phyloP scores from a whole-genome alignment of 2,113 vertebrate species.

The Alosa alosa region DNA sequence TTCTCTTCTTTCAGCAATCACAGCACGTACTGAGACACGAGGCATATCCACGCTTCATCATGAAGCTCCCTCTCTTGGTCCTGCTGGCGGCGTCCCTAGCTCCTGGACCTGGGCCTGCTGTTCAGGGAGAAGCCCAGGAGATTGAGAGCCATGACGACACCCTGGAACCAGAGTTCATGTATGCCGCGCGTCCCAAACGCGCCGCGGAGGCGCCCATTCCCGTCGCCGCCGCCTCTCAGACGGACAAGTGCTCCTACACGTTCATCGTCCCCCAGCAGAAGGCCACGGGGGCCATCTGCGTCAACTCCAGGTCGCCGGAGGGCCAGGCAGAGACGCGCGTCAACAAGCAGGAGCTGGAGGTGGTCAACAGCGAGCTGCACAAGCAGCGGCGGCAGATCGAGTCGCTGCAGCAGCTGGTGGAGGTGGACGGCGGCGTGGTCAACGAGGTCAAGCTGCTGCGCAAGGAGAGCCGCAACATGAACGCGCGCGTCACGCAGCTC shows the following conservation, averaged over 20 bases:
- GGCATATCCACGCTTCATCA: conserved; percentile 6
- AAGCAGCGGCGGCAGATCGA: conserved; percentile 87
- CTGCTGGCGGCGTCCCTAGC: conserved; percentile 62
- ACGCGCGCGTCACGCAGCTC: conserved; percentile 83
- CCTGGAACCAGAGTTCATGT: conserved; percentile 73
- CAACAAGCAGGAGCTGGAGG: conserved; percentile 82
- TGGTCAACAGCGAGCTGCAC: conserved; percentile 80
- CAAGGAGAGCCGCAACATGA: conserved; percentile 89
- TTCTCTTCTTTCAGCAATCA: conserved; percentile 10
- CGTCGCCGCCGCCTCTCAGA: conserved; percentile 52
- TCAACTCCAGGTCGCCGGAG: conserved; percentile 82
- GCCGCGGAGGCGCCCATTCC: conserved; percentile 41
- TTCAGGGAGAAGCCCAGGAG: conserved; percentile 59
- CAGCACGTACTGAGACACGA: neutral
- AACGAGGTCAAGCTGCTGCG: conserved; percentile 84
- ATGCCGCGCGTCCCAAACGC: conserved; percentile 74
- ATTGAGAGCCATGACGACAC: conserved; percentile 63
- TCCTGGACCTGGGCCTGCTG: conserved; percentile 31
- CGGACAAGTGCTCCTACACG: conserved; percentile 84
- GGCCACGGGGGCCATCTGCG: conserved; percentile 84
- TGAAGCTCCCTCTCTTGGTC: conserved; percentile 42
- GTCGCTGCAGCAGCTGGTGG: conserved; percentile 82
- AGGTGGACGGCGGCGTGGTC: conserved; percentile 84
- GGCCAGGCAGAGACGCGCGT: conserved; percentile 78
- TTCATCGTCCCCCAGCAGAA: conserved; percentile 86